phyloP scores from a whole-genome alignment of 1,140 invertebrate genomes.

The Octopus bimaculoides region DNA sequence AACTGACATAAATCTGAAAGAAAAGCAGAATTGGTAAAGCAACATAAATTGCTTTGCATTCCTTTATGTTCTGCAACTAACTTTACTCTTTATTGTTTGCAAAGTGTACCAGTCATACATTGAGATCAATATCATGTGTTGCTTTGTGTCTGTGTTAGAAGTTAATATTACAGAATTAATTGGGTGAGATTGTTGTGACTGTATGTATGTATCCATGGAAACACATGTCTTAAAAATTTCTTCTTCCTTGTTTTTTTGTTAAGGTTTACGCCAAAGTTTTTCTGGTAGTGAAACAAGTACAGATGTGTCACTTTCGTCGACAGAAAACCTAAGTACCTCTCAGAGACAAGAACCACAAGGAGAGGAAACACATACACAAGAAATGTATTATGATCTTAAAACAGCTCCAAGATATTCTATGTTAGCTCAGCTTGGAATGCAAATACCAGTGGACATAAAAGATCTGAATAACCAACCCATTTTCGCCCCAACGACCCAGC shows the following conservation, averaged over 20 bases:
- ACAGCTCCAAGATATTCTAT: slow-evolving; percentile 63
- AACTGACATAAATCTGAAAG: too few relatives aligned
- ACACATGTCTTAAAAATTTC: not conserved
- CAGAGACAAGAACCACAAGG: slow-evolving; percentile 89
- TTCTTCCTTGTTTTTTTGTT: slow-evolving; percentile 4
- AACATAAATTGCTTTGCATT: too few relatives aligned
- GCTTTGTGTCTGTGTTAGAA: too few relatives aligned
- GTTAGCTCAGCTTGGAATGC: slow-evolving; percentile 57
- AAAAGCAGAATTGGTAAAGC: too few relatives aligned
- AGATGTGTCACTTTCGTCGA: slow-evolving; percentile 80
- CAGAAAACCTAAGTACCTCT: slow-evolving; percentile 84
- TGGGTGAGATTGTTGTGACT: too few relatives aligned
- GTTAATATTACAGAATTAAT: too few relatives aligned
- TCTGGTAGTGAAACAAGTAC: slow-evolving; percentile 75
- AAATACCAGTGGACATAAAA: slow-evolving; percentile 25
- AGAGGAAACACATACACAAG: slow-evolving; percentile 65
- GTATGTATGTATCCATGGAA: too few relatives aligned
- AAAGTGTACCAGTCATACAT: too few relatives aligned
- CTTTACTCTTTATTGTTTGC: too few relatives aligned
- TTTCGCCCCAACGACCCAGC: slow-evolving; percentile 14
- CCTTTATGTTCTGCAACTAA: too few relatives aligned
- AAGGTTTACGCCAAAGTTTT: slow-evolving; percentile 52
- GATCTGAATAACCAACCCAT: not conserved
- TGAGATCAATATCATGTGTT: too few relatives aligned
- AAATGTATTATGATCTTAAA: slow-evolving; percentile 31